phyloP scores from a whole-genome alignment of 2,113 vertebrate genomes.

The Gobius niger region DNA sequence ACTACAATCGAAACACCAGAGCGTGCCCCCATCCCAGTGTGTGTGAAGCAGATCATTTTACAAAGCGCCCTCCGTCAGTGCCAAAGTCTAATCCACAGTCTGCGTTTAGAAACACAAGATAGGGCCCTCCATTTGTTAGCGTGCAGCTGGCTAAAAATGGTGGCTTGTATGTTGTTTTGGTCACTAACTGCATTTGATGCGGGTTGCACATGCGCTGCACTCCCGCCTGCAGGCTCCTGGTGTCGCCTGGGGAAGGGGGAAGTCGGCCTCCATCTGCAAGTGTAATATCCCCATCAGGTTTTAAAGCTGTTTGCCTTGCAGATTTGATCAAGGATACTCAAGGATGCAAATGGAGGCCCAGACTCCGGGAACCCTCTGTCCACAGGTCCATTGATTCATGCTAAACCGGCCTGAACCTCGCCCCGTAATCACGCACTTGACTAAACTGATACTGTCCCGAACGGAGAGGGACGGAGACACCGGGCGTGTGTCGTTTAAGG shows the following conservation, averaged over 20 bases:
- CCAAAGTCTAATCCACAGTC: no score
- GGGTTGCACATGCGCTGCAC: slow-evolving; percentile 24
- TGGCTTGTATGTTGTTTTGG: no score
- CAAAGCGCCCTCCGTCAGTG: no score
- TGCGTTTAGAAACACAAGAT: no score
- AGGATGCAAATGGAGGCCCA: slow-evolving; percentile 69
- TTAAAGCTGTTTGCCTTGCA: slow-evolving; percentile 77
- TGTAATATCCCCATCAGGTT: slow-evolving; percentile 77
- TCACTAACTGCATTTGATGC: no score
- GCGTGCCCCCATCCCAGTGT: no score
- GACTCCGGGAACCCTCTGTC: slow-evolving; percentile 63
- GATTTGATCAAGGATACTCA: slow-evolving; percentile 74
- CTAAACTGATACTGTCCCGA: slow-evolving; percentile 61
- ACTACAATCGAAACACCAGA: no score
- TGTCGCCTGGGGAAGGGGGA: slow-evolving; percentile 40
- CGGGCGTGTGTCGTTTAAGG: background rate
- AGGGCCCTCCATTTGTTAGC: no score
- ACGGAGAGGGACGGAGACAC: slow-evolving; percentile 36
- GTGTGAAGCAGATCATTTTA: no score
- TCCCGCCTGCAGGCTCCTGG: slow-evolving; percentile 32
- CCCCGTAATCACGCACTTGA: slow-evolving; percentile 63
- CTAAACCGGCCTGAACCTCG: slow-evolving; percentile 67
- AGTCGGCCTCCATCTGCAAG: slow-evolving; percentile 71
- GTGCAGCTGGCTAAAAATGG: no score
- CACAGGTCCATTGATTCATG: slow-evolving; percentile 71